Conservation (phyloP, 2,113 vertebrate genomes). For the Maccullochella peelii region DNA sequence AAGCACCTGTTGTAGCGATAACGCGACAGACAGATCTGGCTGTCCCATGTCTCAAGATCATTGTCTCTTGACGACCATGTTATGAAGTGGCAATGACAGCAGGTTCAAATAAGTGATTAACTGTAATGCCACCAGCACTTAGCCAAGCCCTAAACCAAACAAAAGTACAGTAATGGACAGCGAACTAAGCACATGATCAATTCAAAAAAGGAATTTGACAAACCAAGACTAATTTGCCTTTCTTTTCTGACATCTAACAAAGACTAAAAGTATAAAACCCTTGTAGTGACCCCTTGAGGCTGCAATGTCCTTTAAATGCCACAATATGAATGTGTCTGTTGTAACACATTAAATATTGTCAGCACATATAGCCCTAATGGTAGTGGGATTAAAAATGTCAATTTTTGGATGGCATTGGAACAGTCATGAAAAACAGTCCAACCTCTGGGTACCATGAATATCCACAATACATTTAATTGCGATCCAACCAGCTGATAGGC, state of each 20-base stretch:
- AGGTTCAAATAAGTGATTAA: too few species aligned
- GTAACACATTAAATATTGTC: not conserved
- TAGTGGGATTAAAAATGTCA: not conserved
- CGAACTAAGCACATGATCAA: not conserved
- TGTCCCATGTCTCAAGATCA: not conserved
- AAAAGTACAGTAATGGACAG: not conserved
- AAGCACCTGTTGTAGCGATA: conserved; percentile 6
- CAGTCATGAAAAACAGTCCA: not conserved
- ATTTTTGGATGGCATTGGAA: not conserved
- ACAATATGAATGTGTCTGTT: not conserved
- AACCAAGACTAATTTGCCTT: not conserved
- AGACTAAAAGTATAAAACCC: not conserved
- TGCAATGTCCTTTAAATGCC: not conserved
- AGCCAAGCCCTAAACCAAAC: not conserved
- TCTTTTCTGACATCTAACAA: not conserved
- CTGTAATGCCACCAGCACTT: too few species aligned
- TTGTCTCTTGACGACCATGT: not conserved
- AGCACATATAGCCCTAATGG: not conserved
- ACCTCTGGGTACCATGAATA: not conserved
- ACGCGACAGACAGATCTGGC: not conserved
- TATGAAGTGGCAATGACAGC: too few species aligned
- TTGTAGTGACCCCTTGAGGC: not conserved
- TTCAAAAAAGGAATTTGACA: not conserved
- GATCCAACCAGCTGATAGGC: not conserved
- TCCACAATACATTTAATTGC: not conserved